These are phyloP conservation scores for Channa maculata DNA, from an alignment of 2,113 vertebrate genomes.

Conservation along the genomic window DNA sequence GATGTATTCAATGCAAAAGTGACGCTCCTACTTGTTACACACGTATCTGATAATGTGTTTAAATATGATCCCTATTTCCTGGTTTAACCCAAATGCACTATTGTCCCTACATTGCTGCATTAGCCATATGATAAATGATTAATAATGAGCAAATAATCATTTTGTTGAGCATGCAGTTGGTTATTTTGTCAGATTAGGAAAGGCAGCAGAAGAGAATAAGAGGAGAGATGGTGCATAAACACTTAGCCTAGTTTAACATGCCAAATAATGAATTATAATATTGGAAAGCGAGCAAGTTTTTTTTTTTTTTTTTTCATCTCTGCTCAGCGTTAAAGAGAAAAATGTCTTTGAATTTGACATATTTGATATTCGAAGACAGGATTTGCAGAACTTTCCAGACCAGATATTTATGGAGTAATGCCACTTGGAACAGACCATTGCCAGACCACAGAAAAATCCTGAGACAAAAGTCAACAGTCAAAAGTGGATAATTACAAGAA, in stretches of 20 bases:
- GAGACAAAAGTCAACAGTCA: no score
- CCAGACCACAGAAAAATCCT: no score
- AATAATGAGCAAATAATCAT: conserved; percentile 21
- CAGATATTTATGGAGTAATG: neutral
- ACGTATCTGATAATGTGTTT: conserved; percentile 16
- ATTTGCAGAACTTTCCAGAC: neutral
- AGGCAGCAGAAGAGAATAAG: neutral
- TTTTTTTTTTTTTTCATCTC: neutral
- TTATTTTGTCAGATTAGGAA: conserved; percentile 17
- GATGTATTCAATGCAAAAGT: conserved; percentile 6
- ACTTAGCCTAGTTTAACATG: neutral
- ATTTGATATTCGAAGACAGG: neutral
- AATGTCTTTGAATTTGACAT: neutral
- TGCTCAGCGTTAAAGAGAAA: neutral
- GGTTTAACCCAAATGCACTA: neutral
- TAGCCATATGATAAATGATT: conserved; percentile 9
- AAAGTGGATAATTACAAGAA: neutral
- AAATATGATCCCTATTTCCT: neutral
- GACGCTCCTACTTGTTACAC: conserved; percentile 10
- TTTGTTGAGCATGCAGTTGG: neutral
- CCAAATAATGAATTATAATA: no score
- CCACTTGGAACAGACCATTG: no score
- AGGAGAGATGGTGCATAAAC: neutral
- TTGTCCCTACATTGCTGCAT: neutral
- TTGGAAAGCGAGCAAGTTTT: neutral